These are phyloP conservation scores for Diceros bicornis DNA, from an alignment of 2,797 vertebrate genomes.

Conservation along the genomic window DNA sequence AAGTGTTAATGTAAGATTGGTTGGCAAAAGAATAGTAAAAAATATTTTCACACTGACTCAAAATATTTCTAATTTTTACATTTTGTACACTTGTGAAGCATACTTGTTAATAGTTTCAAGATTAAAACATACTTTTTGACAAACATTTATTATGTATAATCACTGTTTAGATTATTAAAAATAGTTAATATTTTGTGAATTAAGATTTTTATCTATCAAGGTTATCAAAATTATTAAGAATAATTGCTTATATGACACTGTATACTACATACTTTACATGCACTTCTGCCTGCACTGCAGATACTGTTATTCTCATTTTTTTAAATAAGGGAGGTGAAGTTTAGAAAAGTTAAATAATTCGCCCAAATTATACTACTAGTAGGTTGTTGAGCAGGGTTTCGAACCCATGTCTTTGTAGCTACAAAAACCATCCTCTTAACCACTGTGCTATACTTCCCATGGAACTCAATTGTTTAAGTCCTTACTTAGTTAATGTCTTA, in stretches of 20 bases:
- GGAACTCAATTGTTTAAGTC: background rate
- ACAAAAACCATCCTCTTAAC: background rate
- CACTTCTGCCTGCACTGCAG: background rate
- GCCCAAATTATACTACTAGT: background rate
- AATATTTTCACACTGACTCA: background rate
- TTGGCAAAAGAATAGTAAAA: slow-evolving; percentile 39
- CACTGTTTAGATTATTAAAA: slow-evolving; percentile 48
- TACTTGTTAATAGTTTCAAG: slow-evolving; percentile 6
- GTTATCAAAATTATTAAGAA: slow-evolving; percentile 51
- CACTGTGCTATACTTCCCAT: background rate
- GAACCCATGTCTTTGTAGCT: background rate
- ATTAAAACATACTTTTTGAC: slow-evolving; percentile 41
- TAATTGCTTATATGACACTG: background rate
- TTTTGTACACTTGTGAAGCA: background rate
- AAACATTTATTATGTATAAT: background rate
- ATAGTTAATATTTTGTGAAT: slow-evolving; percentile 27
- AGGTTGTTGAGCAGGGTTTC: background rate
- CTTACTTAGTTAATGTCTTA: background rate
- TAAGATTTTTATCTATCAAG: slow-evolving; percentile 15
- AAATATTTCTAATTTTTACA: background rate
- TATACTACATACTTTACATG: background rate
- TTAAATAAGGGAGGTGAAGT: background rate
- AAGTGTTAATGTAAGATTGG: background rate
- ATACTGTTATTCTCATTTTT: background rate
- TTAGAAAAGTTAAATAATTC: slow-evolving; percentile 35